Base-by-base conservation (phyloP, 2,797 vertebrate species). In the Smutsia gigantea region DNA sequence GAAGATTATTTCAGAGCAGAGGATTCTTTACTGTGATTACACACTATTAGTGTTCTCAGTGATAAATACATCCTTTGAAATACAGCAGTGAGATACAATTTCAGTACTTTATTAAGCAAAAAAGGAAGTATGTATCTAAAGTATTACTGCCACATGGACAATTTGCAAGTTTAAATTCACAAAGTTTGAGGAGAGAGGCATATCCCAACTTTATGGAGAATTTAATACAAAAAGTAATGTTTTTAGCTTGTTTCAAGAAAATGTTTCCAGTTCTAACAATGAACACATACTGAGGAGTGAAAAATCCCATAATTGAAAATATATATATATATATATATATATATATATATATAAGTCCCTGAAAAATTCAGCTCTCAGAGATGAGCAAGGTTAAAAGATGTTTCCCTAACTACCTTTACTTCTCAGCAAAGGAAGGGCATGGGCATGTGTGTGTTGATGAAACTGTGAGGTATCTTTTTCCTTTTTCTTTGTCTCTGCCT, bases 21-120 rank as follows among this genome's bases (percentile, higher is more conserved):
- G 96, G 88, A 96, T 93, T 91, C 59, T 96, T 97, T 96, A 84
- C 96, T 97, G 71, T 96, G 95, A 96, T 95, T 87, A 84, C 64
- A 18, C 14, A 64, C 51, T 87, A 93, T 96, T 94, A 87, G 53
- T 72, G 42, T 90, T 97, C 93, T 94, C 83, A 94, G 72, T 93
- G 94, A 95, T 96, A 96, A 97, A 97, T 96, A 95, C 7, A 77
- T 53, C 6, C 90, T 95, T 95, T 97, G 61, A 93, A 95, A 93
- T 91, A 66, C 12, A 88, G 46, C 68, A 68, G 0, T 2, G 12
- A 91, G 42, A 75, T 92, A 94, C 51, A 93, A 49, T 91, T 96
- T 96, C 78, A 89, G 37, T 59, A 93, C 69, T 57, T 89, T 91
- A 71, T 95, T 86, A 95, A 85, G 39, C 31, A 93, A 89, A 37